These are phyloP conservation scores for Enteromius argenteus DNA, from an alignment of 2,797 vertebrate species.

Conservation along the genomic window DNA sequence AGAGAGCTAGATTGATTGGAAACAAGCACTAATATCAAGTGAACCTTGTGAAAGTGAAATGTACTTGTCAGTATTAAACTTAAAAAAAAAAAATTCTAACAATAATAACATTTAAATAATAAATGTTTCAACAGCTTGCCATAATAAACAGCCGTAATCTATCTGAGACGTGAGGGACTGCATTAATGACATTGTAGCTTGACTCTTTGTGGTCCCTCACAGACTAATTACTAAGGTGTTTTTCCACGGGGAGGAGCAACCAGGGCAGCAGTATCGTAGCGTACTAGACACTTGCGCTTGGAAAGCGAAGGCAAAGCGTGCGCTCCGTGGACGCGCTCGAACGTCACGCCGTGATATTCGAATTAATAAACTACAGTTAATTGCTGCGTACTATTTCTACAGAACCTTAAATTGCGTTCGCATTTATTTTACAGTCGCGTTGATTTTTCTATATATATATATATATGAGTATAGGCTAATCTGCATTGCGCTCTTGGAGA, in stretches of 20 bases:
- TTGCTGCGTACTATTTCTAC: background rate
- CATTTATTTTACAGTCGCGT: background rate
- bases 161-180: background rate
- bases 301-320: background rate
- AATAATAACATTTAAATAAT: background rate
- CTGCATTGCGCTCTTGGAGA: background rate
- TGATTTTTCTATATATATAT: background rate
- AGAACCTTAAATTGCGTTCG: background rate
- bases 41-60: background rate
- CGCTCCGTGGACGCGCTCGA: conserved; percentile 10
- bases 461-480: background rate
- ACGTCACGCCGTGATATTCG: background rate
- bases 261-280: background rate
- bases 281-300: background rate
- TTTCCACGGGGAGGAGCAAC: conserved; percentile 41
- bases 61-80: background rate
- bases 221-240: conserved; percentile 27
- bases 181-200: background rate
- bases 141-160: background rate
- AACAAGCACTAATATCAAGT: background rate
- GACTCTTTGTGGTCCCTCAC: conserved; percentile 16
- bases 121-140: background rate
- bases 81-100: background rate
- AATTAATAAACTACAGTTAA: background rate
- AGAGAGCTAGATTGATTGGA: background rate